Evolutionary conservation across 2,888 invertebrate species (phyloP).

Genomic region (Papilio demoleus): DNA sequence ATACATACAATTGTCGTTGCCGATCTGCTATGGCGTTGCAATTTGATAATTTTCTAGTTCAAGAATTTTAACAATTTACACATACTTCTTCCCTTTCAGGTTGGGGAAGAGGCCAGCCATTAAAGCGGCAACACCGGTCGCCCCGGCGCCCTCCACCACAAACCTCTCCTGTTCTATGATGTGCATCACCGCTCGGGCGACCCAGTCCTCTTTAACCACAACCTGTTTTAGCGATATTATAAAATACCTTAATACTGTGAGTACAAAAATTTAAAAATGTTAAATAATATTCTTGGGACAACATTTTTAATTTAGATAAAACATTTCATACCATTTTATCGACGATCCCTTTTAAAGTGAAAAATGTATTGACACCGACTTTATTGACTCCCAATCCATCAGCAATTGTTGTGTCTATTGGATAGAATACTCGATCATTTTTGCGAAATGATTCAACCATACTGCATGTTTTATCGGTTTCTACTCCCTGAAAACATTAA

Average conservation of each 20-base stretch:
- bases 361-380: constrained; percentile 73
- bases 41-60: no score
- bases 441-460: constrained; percentile 81
- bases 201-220: constrained; percentile 93
- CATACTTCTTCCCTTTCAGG: constrained; percentile 91
- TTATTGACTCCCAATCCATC: constrained; percentile 87
- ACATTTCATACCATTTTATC: constrained; percentile 74
- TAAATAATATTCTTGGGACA: background rate
- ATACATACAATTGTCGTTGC: no score
- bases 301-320: no score
- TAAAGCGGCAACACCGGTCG: constrained; percentile 90
- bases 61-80: background rate
- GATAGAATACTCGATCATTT: constrained; percentile 87
- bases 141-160: constrained; percentile 95
- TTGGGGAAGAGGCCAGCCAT: constrained; percentile 91
- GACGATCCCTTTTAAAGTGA: constrained; percentile 66
- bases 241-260: background rate
- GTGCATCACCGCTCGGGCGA: constrained; percentile 90
- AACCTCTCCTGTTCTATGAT: constrained; percentile 92
- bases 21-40: no score
- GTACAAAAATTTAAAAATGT: background rate
- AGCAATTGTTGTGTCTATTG: constrained; percentile 88
- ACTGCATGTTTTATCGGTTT: constrained; percentile 69
- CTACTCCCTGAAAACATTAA: constrained; percentile 61
- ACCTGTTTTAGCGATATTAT: constrained; percentile 65